Base-by-base conservation (phyloP, 2,113 vertebrate species). In the Psilopsiagon aymara region DNA sequence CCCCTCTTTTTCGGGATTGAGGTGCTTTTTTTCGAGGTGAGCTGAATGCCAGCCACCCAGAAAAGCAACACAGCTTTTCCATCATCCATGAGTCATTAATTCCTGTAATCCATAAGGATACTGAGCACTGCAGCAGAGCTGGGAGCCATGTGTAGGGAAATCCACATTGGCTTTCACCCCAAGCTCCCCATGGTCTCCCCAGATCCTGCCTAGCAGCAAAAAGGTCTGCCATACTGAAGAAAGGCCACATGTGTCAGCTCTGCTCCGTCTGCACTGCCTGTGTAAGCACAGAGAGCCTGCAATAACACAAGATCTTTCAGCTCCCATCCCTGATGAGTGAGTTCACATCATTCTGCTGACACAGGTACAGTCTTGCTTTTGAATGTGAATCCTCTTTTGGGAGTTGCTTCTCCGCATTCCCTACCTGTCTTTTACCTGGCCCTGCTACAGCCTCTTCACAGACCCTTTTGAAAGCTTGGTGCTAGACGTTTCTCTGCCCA, bases 211-310 rank as follows among this genome's bases (percentile, higher is more conserved):
- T 18, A n/a, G 74, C 59, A 46, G 29, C 24, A 64, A 6, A 5
- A 27, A 25, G 59, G 7, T 11, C 35, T 11, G 11, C 46, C 5
- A 19, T 44, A n/a, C 80, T 52, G 53, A 70, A 59, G 25, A 11
- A 29, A 24, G 25, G 55, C 37, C 29, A 3, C 1, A 0, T 3
- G 4, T 35, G 71, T 1, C 62, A 82, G 51, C 51, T 47, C 46
- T 92, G 78, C 21, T 86, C 70, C 31, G 5, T 17, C 5, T 10
- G 1, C 6, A 4, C n/a, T 1, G 3, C 43, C 44, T 13, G 11
- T 9, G 46, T 18, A n/a, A 31, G 18, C 4, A 4, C 1, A 27
- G 51, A 49, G 66, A 86, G 51, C 66, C 62, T 29, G 66, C 17
- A 46, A 6, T 11, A 27, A 6, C 3, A 6, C 18, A 29, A 53